These are phyloP conservation scores for Strongylocentrotus purpuratus DNA, from an alignment of 35 echinoderm and acorn worm genomes.

Conservation along the genomic window DNA sequence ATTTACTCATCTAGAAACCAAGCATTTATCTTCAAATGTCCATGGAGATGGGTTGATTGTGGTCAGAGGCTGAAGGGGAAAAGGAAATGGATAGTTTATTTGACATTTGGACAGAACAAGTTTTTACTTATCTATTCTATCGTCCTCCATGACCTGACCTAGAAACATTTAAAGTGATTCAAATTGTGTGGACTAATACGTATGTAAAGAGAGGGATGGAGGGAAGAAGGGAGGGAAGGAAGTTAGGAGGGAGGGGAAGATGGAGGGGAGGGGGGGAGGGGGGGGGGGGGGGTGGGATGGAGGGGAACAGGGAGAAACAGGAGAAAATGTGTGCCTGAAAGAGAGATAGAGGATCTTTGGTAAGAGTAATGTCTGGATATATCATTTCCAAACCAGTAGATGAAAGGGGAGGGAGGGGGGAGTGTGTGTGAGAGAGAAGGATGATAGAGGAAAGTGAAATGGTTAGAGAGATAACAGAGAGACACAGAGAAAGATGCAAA, in stretches of 20 bases:
- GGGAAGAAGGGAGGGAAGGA: too few relatives aligned
- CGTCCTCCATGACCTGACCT: neutral
- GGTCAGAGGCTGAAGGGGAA: neutral
- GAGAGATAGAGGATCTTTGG: neutral
- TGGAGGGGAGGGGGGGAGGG: too few relatives aligned
- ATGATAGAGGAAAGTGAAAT: too few relatives aligned
- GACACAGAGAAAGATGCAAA: too few relatives aligned
- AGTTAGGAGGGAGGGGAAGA: too few relatives aligned
- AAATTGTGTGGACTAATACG: too few relatives aligned
- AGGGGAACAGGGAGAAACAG: neutral
- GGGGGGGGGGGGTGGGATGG: too few relatives aligned
- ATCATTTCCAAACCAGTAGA: neutral
- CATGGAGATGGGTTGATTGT: neutral
- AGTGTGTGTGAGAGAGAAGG: too few relatives aligned
- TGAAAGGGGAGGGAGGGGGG: neutral
- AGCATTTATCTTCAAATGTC: neutral
- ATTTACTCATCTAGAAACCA: neutral
- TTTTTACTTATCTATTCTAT: neutral
- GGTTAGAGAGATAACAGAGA: too few relatives aligned
- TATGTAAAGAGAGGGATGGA: too few relatives aligned
- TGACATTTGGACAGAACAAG: neutral
- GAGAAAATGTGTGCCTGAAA: neutral
- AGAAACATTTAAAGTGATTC: neutral
- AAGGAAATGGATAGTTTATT: neutral
- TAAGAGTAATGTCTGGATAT: too few relatives aligned